phyloP scores from a whole-genome alignment of 2,888 invertebrate genomes.

The Plebejus melissa region DNA sequence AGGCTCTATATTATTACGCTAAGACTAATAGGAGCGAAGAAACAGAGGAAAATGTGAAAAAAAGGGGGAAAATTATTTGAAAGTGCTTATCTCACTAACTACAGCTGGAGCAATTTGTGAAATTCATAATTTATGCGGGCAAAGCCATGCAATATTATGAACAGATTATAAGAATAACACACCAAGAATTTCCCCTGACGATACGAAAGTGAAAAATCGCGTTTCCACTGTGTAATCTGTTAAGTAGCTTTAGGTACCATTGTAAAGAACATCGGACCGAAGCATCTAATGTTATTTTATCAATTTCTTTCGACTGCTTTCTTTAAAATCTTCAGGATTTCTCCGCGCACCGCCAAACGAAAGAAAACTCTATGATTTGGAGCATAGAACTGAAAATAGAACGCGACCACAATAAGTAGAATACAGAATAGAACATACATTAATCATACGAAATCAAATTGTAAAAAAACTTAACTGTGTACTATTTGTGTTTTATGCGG shows the following conservation, averaged over 20 bases:
- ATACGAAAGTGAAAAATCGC: background rate
- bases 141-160: no score
- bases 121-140: no score
- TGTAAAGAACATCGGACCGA: slow-evolving; percentile 43
- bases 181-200: background rate
- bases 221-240: slow-evolving; percentile 9
- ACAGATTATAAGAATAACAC: background rate
- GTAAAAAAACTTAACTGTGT: slow-evolving; percentile 54
- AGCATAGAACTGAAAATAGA: slow-evolving; percentile 41
- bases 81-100: no score
- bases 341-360: slow-evolving; percentile 31
- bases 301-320: slow-evolving; percentile 62
- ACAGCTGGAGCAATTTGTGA: no score
- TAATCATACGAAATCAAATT: slow-evolving; percentile 74
- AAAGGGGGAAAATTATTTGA: no score
- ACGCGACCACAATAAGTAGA: slow-evolving; percentile 35
- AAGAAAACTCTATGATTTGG: slow-evolving; percentile 36
- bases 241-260: slow-evolving; percentile 7
- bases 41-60: no score
- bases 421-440: slow-evolving; percentile 61
- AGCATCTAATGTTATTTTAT: slow-evolving; percentile 63
- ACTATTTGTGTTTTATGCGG: slow-evolving; percentile 42
- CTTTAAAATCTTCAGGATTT: slow-evolving; percentile 47
- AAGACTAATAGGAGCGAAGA: no score
- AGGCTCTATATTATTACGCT: no score